Evolutionary conservation across 2,888 invertebrate genomes (phyloP).

Genomic region (Drosophila paranaensis): DNA sequence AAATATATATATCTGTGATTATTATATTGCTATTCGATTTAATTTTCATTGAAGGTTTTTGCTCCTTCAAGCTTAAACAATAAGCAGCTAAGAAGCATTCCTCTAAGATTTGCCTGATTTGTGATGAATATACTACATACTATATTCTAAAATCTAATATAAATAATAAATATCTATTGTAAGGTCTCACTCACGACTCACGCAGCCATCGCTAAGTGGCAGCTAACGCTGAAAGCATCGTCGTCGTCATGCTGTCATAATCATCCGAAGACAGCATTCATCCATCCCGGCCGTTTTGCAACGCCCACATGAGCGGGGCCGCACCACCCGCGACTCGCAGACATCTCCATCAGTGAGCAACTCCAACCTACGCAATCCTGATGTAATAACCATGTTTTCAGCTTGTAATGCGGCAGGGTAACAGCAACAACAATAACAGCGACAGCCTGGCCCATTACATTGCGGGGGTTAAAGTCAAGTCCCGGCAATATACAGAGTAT

Average conservation of each 20-base stretch:
- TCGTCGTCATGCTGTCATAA: slow-evolving; percentile 80
- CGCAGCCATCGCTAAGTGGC: slow-evolving; percentile 20
- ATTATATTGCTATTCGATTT: too few relatives aligned
- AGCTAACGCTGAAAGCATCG: slow-evolving; percentile 30
- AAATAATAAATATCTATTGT: too few relatives aligned
- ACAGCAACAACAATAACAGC: slow-evolving; percentile 34
- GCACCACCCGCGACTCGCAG: slow-evolving; percentile 19
- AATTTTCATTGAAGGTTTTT: too few relatives aligned
- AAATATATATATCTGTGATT: too few relatives aligned
- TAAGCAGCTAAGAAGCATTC: too few relatives aligned
- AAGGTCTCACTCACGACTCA: not conserved
- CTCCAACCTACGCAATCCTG: slow-evolving; percentile 64
- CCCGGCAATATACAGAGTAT: slow-evolving; percentile 21
- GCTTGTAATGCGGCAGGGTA: slow-evolving; percentile 83
- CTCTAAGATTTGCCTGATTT: too few relatives aligned
- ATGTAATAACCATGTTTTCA: slow-evolving; percentile 84
- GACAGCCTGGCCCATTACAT: slow-evolving; percentile 45
- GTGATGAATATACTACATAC: too few relatives aligned
- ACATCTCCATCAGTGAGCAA: slow-evolving; percentile 45
- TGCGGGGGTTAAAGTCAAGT: slow-evolving; percentile 74
- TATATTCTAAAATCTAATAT: too few relatives aligned
- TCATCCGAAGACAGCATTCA: slow-evolving; percentile 77
- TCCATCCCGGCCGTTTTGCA: slow-evolving; percentile 63
- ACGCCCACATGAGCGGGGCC: slow-evolving; percentile 68
- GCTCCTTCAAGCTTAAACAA: too few relatives aligned